These are phyloP conservation scores for Synergus umbraculus DNA, from an alignment of 2,888 invertebrate species.

Conservation along the genomic window DNA sequence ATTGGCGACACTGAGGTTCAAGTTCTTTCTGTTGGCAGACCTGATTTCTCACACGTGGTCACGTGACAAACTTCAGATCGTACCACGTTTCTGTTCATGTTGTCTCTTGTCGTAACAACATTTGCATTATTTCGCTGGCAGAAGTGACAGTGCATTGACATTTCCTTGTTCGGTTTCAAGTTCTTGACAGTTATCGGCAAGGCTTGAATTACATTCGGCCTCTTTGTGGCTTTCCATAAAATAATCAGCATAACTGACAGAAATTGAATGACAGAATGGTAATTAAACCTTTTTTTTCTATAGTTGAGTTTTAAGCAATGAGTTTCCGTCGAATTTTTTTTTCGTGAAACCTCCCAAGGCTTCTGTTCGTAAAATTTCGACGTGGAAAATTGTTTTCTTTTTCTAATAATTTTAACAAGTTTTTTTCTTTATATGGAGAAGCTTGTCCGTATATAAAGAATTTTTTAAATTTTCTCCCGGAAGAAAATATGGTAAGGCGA, in stretches of 20 bases:
- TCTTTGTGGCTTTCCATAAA: not conserved
- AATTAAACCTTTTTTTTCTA: not conserved
- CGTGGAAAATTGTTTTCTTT: not conserved
- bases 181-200: not conserved
- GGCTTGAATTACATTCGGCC: not conserved
- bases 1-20: not conserved
- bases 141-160: not conserved
- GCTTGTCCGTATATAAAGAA: no score
- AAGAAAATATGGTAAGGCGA: not conserved
- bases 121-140: not conserved
- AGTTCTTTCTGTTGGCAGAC: not conserved
- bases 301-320: not conserved
- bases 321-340: not conserved
- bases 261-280: not conserved
- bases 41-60: not conserved
- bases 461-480: not conserved
- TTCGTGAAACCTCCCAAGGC: not conserved
- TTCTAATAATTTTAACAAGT: not conserved
- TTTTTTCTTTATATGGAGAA: not conserved
- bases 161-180: not conserved
- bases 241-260: not conserved
- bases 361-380: not conserved
- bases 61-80: not conserved
- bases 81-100: not conserved
- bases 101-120: not conserved